Base-by-base conservation (phyloP, 2,113 vertebrate species). In the Terrapene triunguis region DNA sequence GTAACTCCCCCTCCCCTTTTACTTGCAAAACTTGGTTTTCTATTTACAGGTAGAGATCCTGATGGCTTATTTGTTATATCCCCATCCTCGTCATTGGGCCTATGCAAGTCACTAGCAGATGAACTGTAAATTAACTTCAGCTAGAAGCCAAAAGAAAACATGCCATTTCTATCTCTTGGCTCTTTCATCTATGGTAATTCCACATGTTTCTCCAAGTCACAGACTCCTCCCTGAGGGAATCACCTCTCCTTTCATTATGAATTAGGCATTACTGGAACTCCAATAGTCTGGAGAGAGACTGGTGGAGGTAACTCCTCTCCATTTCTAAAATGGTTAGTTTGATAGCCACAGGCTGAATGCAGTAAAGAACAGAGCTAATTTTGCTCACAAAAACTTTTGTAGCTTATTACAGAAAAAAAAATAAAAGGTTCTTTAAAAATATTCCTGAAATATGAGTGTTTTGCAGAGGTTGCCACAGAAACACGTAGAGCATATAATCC, bases 381-480 rank as follows among this genome's bases (percentile, higher is more conserved):
- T 89, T 91, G 88, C 72, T 94, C 82, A 51, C 89, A 86, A 82
- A 80, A 48, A 69, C 74, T 85, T 84, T 0, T 0, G 69, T 96
- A 89, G 90, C 80, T 82, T 53, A 17, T 94, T 84, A 89, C 80
- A 78, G 95, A 93, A 96, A 95, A 82, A 35, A 32, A 85, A 42
- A 72, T n/a, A 47, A 47, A 42, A 72, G 51, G 35, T 92, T 53
- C 94, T 97, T 96, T 95, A 57, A 96, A 96, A 91, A 95, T 93
- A 84, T 72, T 87, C 84, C 96, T 97, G 92, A 97, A 98, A 97
- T 95, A 93, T 59, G 88, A 93, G 95, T 97, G 97, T 98, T 98
- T 98, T 98, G 93, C 91, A 95, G 92, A 78, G 89, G 98, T 98
- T 98, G 97, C 97, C 93, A 98, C 97, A 97, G 98, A 98, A 97